phyloP scores from a whole-genome alignment of 2,888 invertebrate species.

The Sarcophaga subvicina region DNA sequence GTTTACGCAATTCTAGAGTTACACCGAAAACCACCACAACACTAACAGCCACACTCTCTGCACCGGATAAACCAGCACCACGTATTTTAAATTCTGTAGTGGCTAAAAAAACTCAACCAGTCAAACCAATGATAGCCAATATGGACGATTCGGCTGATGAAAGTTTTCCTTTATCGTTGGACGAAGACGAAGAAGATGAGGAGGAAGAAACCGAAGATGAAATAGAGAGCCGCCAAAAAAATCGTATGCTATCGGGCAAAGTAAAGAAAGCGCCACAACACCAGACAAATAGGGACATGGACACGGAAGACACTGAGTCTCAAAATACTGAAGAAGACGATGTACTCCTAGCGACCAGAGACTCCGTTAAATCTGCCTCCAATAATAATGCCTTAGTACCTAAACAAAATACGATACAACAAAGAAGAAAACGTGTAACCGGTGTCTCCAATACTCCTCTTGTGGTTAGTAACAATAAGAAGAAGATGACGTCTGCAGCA shows the following conservation, averaged over 20 bases:
- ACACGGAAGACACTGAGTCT: constrained; percentile 59
- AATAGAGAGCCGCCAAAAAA: constrained; percentile 31
- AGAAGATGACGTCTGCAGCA: constrained; percentile 45
- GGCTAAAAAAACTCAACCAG: constrained; percentile 77
- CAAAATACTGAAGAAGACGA: constrained; percentile 63
- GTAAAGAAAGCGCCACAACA: constrained; percentile 1
- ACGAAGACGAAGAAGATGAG: constrained; percentile 72
- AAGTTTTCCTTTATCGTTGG: constrained; percentile 73
- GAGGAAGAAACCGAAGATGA: constrained; percentile 67
- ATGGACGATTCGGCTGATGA: constrained; percentile 73
- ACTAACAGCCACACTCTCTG: constrained; percentile 25
- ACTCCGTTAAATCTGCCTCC: constrained; percentile 19
- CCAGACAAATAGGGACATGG: constrained; percentile 31
- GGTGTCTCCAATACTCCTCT: constrained; percentile 36
- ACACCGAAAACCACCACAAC: constrained; percentile 47
- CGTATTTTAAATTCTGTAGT: constrained; percentile 80
- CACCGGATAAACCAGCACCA: constrained; percentile 76
- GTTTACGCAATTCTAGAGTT: constrained; percentile 51
- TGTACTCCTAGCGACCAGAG: constrained; percentile 13
- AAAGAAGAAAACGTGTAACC: constrained; percentile 50
- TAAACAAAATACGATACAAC: constrained; percentile 23
- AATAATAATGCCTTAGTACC: constrained; percentile 31
- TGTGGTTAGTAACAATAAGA: constrained; percentile 54
- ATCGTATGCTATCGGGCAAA: not conserved
- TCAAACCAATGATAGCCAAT: constrained; percentile 78